Percentiles rank a stretch among this genome's conserved stretches.
Conservation (phyloP, 2,113 vertebrate genomes). For the Antennarius striatus region DNA sequence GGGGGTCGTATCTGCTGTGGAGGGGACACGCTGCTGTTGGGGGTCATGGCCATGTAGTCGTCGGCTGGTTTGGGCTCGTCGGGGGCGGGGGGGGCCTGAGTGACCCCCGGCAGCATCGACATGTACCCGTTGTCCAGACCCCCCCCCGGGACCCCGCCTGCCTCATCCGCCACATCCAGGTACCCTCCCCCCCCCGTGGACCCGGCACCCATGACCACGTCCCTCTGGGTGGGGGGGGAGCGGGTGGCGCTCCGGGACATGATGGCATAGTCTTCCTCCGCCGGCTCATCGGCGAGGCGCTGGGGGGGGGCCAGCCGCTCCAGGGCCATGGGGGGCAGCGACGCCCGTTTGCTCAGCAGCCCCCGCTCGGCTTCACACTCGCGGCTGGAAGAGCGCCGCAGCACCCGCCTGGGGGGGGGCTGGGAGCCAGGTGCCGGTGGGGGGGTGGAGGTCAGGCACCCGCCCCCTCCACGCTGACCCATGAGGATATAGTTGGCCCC, state of each 20-base stretch:
- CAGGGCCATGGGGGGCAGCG: slow-evolving; percentile 80
- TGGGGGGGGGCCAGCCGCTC: slow-evolving; percentile 69
- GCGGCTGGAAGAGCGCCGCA: slow-evolving; percentile 78
- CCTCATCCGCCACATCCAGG: slow-evolving; percentile 73
- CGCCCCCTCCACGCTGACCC: slow-evolving; percentile 60
- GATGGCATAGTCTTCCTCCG: slow-evolving; percentile 73
- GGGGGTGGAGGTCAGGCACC: slow-evolving; percentile 46
- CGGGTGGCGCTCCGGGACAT: slow-evolving; percentile 75
- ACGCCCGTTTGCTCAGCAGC: slow-evolving; percentile 77
- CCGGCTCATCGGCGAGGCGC: slow-evolving; percentile 53
- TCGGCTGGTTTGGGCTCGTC: slow-evolving; percentile 74
- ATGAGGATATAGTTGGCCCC: slow-evolving; percentile 82
- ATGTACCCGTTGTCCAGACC: slow-evolving; percentile 79
- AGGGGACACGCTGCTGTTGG: slow-evolving; percentile 80
- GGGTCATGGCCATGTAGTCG: slow-evolving; percentile 84
- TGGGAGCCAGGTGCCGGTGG: slow-evolving; percentile 60
- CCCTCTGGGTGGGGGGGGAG: slow-evolving; percentile 54
- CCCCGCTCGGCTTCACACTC: slow-evolving; percentile 76
- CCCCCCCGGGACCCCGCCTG: slow-evolving; percentile 30
- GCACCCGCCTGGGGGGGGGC: slow-evolving; percentile 68
- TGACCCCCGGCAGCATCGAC: slow-evolving; percentile 82
- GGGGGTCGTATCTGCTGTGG: slow-evolving; percentile 77
- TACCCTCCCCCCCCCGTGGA: slow-evolving; percentile 58
- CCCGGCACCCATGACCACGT: slow-evolving; percentile 44
- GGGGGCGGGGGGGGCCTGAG: slow-evolving; percentile 65